Conservation (phyloP, 1,140 invertebrate genomes). For the Neotoxoptera formosana region DNA sequence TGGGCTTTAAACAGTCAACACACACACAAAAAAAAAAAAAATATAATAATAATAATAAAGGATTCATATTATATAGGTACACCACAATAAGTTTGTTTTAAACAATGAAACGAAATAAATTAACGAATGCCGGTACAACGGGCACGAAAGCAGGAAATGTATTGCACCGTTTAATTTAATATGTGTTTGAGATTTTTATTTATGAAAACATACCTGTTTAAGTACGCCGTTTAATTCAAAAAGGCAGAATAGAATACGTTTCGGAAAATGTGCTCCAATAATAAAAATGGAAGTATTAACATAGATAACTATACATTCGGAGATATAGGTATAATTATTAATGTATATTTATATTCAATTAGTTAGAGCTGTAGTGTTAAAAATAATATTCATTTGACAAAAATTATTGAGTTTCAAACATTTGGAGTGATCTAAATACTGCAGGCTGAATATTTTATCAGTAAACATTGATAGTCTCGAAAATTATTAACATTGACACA, state of each 20-base stretch:
- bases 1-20: not conserved
- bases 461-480: not conserved
- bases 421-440: not conserved
- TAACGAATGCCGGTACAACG: too few species aligned
- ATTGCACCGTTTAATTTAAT: not conserved
- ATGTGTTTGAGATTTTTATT: not conserved
- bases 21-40: too few species aligned
- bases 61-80: not conserved
- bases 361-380: not conserved
- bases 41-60: not conserved
- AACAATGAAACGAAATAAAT: not conserved
- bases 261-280: not conserved
- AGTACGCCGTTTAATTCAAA: not conserved
- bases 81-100: not conserved
- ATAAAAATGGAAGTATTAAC: not conserved
- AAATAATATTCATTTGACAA: not conserved
- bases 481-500: not conserved
- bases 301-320: too few species aligned
- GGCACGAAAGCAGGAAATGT: not conserved
- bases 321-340: too few species aligned
- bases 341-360: not conserved
- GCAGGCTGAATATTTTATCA: not conserved
- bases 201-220: not conserved
- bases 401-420: not conserved
- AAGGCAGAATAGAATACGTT: not conserved